Percentiles rank a stretch among this genome's conserved stretches.
These are phyloP conservation scores for Sapayoa aenigma DNA, from an alignment of 2,113 vertebrate genomes.

Conservation along the genomic window DNA sequence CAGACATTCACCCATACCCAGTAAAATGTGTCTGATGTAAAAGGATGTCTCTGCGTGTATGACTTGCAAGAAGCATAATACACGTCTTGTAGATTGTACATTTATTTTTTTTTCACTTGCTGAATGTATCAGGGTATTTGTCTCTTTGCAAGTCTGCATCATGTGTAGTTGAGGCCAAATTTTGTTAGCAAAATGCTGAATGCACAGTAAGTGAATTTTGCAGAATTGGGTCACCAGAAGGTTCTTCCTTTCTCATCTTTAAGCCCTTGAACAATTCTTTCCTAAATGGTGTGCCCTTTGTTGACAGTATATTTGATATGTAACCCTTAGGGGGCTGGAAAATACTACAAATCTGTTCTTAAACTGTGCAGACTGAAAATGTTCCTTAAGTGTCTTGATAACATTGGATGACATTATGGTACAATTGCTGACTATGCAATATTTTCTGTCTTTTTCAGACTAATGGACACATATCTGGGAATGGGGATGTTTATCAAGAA, in stretches of 20 bases:
- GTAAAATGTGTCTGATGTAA: neutral
- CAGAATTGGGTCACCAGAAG: slow-evolving; percentile 9
- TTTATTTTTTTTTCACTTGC: neutral
- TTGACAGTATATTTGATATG: neutral
- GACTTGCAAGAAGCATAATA: slow-evolving; percentile 9
- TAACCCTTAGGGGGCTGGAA: neutral
- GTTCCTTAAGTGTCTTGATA: neutral
- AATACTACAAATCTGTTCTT: neutral
- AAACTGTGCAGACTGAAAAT: neutral
- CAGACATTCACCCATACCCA: neutral
- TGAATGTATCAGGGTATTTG: slow-evolving; percentile 10
- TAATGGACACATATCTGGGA: slow-evolving; percentile 88
- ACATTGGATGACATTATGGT: neutral
- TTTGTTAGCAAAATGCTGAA: slow-evolving; percentile 24
- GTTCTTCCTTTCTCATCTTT: slow-evolving; percentile 8
- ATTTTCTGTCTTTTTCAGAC: slow-evolving; percentile 76
- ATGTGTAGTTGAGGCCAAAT: neutral
- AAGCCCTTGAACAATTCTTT: neutral
- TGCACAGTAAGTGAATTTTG: slow-evolving; percentile 10
- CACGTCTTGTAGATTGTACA: neutral
- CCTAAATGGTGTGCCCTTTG: neutral
- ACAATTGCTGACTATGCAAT: neutral
- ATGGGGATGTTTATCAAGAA: slow-evolving; percentile 92
- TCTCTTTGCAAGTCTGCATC: neutral
- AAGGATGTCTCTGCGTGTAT: slow-evolving; percentile 4